Evolutionary conservation across 2,113 vertebrate species (phyloP).

Genomic region (Carettochelys insculpta): DNA sequence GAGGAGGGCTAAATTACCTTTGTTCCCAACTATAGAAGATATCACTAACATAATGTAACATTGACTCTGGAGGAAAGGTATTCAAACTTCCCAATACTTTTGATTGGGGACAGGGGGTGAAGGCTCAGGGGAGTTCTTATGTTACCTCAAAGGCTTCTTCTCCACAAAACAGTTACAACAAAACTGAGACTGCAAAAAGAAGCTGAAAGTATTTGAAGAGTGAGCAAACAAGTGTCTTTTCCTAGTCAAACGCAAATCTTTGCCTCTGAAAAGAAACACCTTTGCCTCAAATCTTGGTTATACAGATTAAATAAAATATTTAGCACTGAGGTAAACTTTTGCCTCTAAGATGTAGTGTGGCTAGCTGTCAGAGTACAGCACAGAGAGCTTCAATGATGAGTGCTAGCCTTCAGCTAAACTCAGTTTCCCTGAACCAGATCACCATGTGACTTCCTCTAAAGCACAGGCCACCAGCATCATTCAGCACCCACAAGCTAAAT

Average conservation of each 20-base stretch:
- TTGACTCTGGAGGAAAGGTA: neutral
- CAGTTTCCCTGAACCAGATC: neutral
- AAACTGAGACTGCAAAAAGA: neutral
- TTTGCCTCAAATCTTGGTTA: neutral
- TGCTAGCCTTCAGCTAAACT: neutral
- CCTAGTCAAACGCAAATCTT: neutral
- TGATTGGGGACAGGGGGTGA: neutral
- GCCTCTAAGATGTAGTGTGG: neutral
- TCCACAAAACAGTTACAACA: neutral
- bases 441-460: neutral
- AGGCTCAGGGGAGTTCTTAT: neutral
- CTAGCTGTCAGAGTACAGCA: neutral
- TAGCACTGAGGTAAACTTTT: neutral
- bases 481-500: neutral
- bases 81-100: neutral
- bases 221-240: neutral
- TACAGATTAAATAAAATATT: neutral
- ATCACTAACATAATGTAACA: neutral
- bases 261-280: neutral
- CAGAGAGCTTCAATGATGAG: neutral
- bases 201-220: neutral
- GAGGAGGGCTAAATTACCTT: neutral
- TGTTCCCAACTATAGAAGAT: neutral
- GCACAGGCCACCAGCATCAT: neutral
- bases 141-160: neutral